Conservation (phyloP, 37 sponge, comb jelly and placozoan species). For the Ephydatia muelleri region DNA sequence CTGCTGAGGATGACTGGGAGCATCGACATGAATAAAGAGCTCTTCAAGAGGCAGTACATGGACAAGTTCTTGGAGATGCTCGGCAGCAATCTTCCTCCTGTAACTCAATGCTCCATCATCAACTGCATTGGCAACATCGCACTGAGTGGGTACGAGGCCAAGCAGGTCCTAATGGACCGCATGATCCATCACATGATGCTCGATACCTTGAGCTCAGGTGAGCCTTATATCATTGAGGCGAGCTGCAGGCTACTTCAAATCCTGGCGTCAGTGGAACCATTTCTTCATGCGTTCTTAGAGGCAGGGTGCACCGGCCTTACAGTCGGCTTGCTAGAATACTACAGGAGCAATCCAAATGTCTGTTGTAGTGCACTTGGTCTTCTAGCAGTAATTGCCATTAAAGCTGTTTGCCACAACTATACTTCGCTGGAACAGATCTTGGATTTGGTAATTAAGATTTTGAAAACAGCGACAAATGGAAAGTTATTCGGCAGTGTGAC, state of each 20-base stretch:
- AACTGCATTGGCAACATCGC: conserved; percentile 83
- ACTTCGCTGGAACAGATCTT: conserved; percentile 41
- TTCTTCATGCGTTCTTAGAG: conserved; percentile 52
- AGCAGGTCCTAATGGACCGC: conserved; percentile 43
- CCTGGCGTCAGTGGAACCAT: conserved; percentile 64
- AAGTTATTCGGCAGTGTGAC: conserved; percentile 52
- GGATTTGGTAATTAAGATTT: conserved; percentile 18
- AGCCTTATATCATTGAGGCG: conserved; percentile 34
- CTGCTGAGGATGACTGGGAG: conserved; percentile 71
- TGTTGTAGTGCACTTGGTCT: conserved; percentile 69
- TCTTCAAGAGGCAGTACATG: conserved; percentile 41
- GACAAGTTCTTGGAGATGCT: conserved; percentile 40
- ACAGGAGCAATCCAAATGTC: conserved; percentile 31
- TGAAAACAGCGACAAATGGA: conserved; percentile 33
- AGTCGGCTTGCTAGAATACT: conserved; percentile 20
- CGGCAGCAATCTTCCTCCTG: neutral
- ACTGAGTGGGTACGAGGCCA: conserved; percentile 58
- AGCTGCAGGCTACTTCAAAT: conserved; percentile 82
- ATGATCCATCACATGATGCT: conserved; percentile 36
- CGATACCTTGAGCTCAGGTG: conserved; percentile 21
- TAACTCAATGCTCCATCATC: conserved; percentile 25
- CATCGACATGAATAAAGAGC: conserved; percentile 53
- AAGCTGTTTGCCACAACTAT: conserved; percentile 23
- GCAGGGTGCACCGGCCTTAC: conserved; percentile 35
- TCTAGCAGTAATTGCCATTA: conserved; percentile 57